Evolutionary conservation across 2,888 invertebrate genomes (phyloP).

Genomic region (Parapristionchus giblindavisi): DNA sequence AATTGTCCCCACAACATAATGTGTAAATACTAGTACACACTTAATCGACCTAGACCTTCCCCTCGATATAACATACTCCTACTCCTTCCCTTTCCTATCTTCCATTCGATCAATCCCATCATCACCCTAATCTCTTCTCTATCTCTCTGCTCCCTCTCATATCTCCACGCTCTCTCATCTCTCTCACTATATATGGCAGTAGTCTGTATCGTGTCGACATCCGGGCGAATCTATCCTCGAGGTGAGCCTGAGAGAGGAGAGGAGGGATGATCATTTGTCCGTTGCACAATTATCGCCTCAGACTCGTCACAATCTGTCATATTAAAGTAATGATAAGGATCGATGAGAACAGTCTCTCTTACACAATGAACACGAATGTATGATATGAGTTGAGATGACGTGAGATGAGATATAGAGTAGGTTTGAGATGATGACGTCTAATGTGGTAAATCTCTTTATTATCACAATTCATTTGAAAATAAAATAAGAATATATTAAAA

Average conservation of each 20-base stretch:
- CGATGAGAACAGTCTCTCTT: conserved; percentile 1
- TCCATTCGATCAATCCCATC: conserved; percentile 16
- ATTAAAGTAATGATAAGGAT: conserved; percentile 4
- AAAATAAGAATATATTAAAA: too few relatives aligned
- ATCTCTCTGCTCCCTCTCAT: not conserved
- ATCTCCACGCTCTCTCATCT: not conserved
- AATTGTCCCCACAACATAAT: too few relatives aligned
- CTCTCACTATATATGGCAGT: not conserved
- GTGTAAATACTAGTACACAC: not conserved
- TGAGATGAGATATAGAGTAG: too few relatives aligned
- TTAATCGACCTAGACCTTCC: not conserved
- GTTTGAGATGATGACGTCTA: too few relatives aligned
- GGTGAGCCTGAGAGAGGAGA: not conserved
- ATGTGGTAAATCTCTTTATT: too few relatives aligned
- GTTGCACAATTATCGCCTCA: conserved; percentile 38
- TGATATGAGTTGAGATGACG: not conserved
- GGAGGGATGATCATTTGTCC: conserved; percentile 15
- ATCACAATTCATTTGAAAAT: too few relatives aligned
- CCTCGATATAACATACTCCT: not conserved
- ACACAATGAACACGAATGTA: not conserved
- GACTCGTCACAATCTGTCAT: not conserved
- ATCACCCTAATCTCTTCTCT: not conserved
- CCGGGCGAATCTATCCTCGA: not conserved
- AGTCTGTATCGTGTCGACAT: not conserved
- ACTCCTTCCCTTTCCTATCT: conserved; percentile 2